Evolutionary conservation across 2,888 invertebrate species (phyloP).

Genomic region (Strigamia transsilvanica): DNA sequence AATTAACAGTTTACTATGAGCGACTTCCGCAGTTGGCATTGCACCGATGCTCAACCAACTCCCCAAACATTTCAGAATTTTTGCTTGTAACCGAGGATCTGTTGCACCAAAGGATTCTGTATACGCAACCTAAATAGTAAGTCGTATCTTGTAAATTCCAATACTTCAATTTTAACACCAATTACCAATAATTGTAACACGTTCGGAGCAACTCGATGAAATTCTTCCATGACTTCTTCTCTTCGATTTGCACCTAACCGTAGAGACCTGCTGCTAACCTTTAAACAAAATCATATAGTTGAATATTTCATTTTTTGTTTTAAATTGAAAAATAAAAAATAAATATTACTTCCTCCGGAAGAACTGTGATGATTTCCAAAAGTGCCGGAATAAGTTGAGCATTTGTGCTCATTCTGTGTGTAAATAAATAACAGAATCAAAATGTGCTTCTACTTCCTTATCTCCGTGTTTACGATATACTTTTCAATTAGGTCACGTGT

Average conservation of each 20-base stretch:
- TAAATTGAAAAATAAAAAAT: background rate
- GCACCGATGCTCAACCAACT: slow-evolving; percentile 90
- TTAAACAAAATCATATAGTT: background rate
- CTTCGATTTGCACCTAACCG: slow-evolving; percentile 88
- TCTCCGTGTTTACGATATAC: slow-evolving; percentile 61
- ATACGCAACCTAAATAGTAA: slow-evolving; percentile 52
- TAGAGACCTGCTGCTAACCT: slow-evolving; percentile 65
- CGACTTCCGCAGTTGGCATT: slow-evolving; percentile 77
- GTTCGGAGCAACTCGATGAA: slow-evolving; percentile 77
- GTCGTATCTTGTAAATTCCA: background rate
- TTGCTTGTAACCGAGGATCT: slow-evolving; percentile 55
- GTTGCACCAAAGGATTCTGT: slow-evolving; percentile 52
- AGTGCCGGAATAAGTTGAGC: slow-evolving; percentile 76
- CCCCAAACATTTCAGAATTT: slow-evolving; percentile 82
- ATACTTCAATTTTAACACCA: background rate
- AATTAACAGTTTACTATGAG: slow-evolving; percentile 76
- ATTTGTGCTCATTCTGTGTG: slow-evolving; percentile 62
- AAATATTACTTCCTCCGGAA: slow-evolving; percentile 91
- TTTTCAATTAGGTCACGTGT: slow-evolving; percentile 82
- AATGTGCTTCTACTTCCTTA: background rate
- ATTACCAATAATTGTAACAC: slow-evolving; percentile 79
- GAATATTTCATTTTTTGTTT: background rate
- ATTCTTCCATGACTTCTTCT: slow-evolving; percentile 81
- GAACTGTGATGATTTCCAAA: slow-evolving; percentile 88
- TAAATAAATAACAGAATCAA: no score